Evolutionary conservation across 2,888 invertebrate species (phyloP).

Genomic region (Hanleya hanleyi): DNA sequence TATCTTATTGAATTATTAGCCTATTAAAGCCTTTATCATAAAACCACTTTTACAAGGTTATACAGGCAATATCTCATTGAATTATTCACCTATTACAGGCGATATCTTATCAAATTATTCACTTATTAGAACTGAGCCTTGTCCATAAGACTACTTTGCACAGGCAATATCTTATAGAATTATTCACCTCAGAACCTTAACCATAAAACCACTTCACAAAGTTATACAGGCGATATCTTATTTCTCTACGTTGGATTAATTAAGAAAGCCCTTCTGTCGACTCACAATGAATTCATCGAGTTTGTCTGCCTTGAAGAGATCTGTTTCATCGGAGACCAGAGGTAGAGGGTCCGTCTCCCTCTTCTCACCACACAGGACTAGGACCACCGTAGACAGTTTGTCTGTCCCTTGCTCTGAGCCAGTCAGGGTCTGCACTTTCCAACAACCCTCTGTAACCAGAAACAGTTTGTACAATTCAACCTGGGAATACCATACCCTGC

Average conservation of each 20-base stretch:
- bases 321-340: slow-evolving; percentile 39
- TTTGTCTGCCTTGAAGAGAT: slow-evolving; percentile 53
- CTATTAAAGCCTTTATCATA: too few species aligned
- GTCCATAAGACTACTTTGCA: too few species aligned
- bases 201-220: too few species aligned
- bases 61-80: too few species aligned
- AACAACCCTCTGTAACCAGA: slow-evolving; percentile 52
- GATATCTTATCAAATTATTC: too few species aligned
- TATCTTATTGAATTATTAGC: too few species aligned
- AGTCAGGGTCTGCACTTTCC: slow-evolving; percentile 54
- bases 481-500: not conserved
- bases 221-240: not conserved
- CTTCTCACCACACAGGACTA: slow-evolving; percentile 59
- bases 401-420: slow-evolving; percentile 50
- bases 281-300: slow-evolving; percentile 51
- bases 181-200: too few species aligned
- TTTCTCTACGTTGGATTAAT: not conserved
- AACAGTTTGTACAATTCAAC: not conserved
- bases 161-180: too few species aligned
- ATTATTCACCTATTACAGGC: too few species aligned
- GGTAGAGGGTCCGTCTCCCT: slow-evolving; percentile 50
- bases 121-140: too few species aligned
- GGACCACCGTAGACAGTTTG: slow-evolving; percentile 44
- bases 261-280: not conserved
- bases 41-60: too few species aligned